Percentiles rank a stretch among this genome's conserved stretches.
phyloP scores from a whole-genome alignment of 2,113 vertebrate genomes.

The Tragelaphus buxtoni region DNA sequence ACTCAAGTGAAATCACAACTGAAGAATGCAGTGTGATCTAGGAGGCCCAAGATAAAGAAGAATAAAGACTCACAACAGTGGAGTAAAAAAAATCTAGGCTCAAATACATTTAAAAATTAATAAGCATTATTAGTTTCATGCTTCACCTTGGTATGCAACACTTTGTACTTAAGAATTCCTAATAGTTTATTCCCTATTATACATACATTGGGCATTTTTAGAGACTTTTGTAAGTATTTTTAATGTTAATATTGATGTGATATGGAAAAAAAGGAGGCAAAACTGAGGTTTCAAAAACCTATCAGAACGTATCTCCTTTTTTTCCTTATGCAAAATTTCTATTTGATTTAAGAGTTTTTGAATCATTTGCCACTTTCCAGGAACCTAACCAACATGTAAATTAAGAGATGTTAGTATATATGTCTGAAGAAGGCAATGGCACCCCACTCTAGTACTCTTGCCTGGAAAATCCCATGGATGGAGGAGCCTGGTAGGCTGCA shows the following conservation, averaged over 20 bases:
- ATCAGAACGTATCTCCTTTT: neutral
- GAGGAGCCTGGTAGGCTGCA: too few relatives aligned
- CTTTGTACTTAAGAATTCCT: neutral
- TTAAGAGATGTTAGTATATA: constrained; percentile 60
- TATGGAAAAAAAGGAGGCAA: constrained; percentile 11
- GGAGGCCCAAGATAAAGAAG: neutral
- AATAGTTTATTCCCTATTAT: neutral
- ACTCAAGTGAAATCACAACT: constrained; percentile 21
- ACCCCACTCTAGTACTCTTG: too few relatives aligned
- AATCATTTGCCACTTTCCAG: constrained; percentile 63
- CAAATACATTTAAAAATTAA: neutral
- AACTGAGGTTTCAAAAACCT: neutral
- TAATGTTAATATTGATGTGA: constrained; percentile 25
- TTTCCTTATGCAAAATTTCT: constrained; percentile 48
- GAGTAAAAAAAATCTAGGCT: neutral
- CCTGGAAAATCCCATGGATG: too few relatives aligned
- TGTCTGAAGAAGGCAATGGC: neutral
- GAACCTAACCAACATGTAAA: constrained; percentile 60
- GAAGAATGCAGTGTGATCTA: neutral
- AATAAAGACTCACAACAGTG: neutral
- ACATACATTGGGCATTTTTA: neutral
- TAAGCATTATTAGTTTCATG: neutral
- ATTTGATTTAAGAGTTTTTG: constrained; percentile 56
- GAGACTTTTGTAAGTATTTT: constrained; percentile 39
- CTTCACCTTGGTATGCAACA: neutral